Base-by-base conservation (phyloP, 2,888 invertebrate species). In the Ametastegia equiseti region DNA sequence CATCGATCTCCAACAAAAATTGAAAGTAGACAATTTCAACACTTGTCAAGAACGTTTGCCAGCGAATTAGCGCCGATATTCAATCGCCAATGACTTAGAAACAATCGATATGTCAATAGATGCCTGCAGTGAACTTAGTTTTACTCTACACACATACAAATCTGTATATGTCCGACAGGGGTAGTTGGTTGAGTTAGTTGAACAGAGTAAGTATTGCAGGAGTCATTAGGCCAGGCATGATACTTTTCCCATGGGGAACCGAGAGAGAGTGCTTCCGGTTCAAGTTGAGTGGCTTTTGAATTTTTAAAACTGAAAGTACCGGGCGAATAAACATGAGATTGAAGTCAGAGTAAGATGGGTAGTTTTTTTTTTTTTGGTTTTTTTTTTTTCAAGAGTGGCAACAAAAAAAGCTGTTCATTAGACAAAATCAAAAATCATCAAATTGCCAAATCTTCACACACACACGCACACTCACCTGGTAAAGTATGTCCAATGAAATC, bases 401-500 rank as follows among this genome's bases (percentile, higher is more conserved):
- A n/a, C n/a, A n/a, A n/a, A n/a, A n/a, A n/a, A n/a, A n/a, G n/a
- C n/a, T n/a, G n/a, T n/a, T n/a, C n/a, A n/a, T n/a, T n/a, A n/a
- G n/a, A n/a, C n/a, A n/a, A n/a, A n/a, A n/a, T n/a, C n/a, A n/a
- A n/a, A n/a, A n/a, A n/a, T n/a, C n/a, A n/a, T n/a, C n/a, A n/a
- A n/a, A n/a, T n/a, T 47, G 15, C 3, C 47, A 47, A 47, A 15
- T 13, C 47, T 47, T 47, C 15, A 15, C 11, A 15, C 15, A 47
- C 23, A 11, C 65, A n/a, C n/a, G 2, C 2, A n/a, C 6, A 88
- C 93, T 92, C 91, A 96, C 96, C 94, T 95, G 95, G 92, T 98
- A 97, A 86, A 99, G 95, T 84, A 99, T 97, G 92, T 99, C 99
- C 91, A 99, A 95, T 81, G 98, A 98, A 88, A 99, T 98, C 77